Evolutionary conservation across 2,113 vertebrate species (phyloP).

Genomic region (Semicossyphus pulcher): DNA sequence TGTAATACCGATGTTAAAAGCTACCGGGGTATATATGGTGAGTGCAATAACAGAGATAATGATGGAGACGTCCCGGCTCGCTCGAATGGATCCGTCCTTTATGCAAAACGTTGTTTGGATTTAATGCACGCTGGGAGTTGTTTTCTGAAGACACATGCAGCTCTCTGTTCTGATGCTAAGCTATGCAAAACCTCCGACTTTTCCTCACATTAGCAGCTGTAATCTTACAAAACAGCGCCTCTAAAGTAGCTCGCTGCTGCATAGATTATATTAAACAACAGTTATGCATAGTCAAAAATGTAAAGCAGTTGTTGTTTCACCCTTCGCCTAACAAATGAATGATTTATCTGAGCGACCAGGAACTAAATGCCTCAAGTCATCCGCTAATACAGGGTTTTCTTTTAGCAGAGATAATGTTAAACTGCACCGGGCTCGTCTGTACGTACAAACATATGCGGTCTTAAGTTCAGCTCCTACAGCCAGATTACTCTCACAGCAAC

Average conservation of each 20-base stretch:
- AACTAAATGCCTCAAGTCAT: not conserved
- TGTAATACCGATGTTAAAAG: constrained; percentile 54
- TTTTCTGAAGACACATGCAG: not conserved
- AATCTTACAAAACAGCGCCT: not conserved
- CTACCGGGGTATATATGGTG: constrained; percentile 32
- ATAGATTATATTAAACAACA: not conserved
- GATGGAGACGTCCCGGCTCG: constrained; percentile 17
- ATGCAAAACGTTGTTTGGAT: not conserved
- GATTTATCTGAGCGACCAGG: constrained; percentile 6
- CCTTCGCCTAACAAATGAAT: constrained; percentile 9
- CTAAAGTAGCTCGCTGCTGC: not conserved
- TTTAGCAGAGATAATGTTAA: not conserved
- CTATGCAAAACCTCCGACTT: not conserved
- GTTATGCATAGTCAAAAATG: constrained; percentile 8
- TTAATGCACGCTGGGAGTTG: not conserved
- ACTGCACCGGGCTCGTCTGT: not conserved
- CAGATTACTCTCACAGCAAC: constrained; percentile 1
- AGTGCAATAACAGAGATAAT: constrained; percentile 47
- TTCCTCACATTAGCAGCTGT: not conserved
- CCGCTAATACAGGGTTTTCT: not conserved
- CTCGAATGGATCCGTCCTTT: not conserved
- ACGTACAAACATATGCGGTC: not conserved
- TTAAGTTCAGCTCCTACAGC: not conserved
- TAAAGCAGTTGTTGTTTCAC: not conserved
- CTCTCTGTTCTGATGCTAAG: not conserved